Conservation (phyloP, 2,797 vertebrate species). For the Remorina albescens region DNA sequence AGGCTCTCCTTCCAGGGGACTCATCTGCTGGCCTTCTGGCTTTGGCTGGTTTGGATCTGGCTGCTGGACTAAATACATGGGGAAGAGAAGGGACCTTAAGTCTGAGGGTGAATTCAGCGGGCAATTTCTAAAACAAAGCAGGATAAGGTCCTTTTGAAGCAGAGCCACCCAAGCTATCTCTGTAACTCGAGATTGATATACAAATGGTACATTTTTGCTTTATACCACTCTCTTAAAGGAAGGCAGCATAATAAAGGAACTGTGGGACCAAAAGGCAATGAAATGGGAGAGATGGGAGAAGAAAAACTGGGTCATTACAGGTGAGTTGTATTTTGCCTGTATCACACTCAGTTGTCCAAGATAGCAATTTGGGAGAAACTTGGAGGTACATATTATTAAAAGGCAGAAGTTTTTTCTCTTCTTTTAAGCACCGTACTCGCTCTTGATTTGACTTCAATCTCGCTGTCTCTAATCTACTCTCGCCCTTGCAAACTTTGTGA, state of each 20-base stretch:
- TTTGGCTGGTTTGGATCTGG: slow-evolving; percentile 95
- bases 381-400: slow-evolving; percentile 9
- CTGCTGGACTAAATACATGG: slow-evolving; percentile 84
- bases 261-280: slow-evolving; percentile 17
- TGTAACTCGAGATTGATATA: slow-evolving; percentile 2
- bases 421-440: not conserved
- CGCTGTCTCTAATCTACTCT: slow-evolving; percentile 22
- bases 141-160: not conserved
- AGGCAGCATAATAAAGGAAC: not conserved
- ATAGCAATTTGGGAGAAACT: slow-evolving; percentile 27
- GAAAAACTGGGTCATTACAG: slow-evolving; percentile 8
- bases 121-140: slow-evolving; percentile 4
- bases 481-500: slow-evolving; percentile 14
- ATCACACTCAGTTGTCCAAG: slow-evolving; percentile 24
- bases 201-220: slow-evolving; percentile 4
- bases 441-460: slow-evolving; percentile 34
- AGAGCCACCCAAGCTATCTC: not conserved
- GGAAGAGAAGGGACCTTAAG: slow-evolving; percentile 6
- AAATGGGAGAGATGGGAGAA: slow-evolving; percentile 18
- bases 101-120: not conserved
- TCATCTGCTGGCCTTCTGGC: slow-evolving; percentile 91
- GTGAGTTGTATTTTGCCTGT: slow-evolving; percentile 11
- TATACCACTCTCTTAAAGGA: slow-evolving; percentile 11
- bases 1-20: slow-evolving; percentile 89
- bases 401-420: not conserved